These are phyloP conservation scores for Momotus momota DNA, from an alignment of 2,797 vertebrate genomes.

Conservation along the genomic window DNA sequence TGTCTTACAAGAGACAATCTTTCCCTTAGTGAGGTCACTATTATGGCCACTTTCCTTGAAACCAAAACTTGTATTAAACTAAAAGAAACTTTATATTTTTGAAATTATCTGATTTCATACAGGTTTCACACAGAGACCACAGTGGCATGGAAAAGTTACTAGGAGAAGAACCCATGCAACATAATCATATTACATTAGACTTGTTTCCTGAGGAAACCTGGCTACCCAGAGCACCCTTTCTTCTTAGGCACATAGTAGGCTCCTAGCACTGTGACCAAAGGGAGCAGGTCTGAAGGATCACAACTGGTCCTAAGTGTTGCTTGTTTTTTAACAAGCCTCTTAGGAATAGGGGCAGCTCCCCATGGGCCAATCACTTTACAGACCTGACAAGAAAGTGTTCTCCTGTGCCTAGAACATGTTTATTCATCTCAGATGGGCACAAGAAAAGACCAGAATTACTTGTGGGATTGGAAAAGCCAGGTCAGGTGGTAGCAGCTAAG, in stretches of 20 bases:
- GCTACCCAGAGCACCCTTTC: not conserved
- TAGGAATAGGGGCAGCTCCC: not conserved
- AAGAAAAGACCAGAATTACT: not conserved
- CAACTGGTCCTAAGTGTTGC: accelerated
- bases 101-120: not conserved
- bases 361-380: not conserved
- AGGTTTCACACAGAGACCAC: not conserved
- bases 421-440: not conserved
- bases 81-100: not conserved
- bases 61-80: not conserved
- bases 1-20: not conserved
- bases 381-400: not conserved
- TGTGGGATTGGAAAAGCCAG: not conserved
- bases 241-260: accelerated
- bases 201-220: not conserved
- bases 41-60: not conserved
- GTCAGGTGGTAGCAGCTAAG: not conserved
- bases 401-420: not conserved
- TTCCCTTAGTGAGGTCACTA: not conserved
- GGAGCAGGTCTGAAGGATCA: not conserved
- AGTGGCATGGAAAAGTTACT: not conserved
- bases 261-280: not conserved
- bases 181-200: not conserved
- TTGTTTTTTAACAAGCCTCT: not conserved
- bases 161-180: not conserved